Conservation (phyloP, 2,888 invertebrate species). For the Artemia sinica region DNA sequence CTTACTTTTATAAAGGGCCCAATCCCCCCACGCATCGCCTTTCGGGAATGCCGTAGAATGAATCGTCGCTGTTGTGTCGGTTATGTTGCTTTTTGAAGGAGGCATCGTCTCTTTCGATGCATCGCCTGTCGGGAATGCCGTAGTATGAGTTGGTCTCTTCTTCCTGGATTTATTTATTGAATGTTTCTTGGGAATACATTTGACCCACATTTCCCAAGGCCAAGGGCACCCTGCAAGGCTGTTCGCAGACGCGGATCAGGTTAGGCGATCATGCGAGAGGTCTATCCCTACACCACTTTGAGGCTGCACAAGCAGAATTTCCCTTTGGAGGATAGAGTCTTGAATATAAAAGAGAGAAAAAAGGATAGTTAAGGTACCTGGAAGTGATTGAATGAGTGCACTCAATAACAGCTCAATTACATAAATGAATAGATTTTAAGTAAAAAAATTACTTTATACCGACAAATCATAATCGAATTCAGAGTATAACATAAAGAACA, state of each 20-base stretch:
- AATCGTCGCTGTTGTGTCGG: no score
- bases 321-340: conserved; percentile 6
- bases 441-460: no score
- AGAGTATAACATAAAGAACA: no score
- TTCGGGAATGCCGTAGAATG: no score
- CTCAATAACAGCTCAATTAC: no score
- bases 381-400: no score
- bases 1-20: no score
- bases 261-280: background rate
- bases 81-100: background rate
- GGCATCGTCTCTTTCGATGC: background rate
- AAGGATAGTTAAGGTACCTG: no score
- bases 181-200: background rate
- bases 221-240: conserved; percentile 2
- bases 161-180: background rate
- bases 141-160: conserved; percentile 6
- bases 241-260: conserved; percentile 1
- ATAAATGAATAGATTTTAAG: no score
- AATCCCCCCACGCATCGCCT: no score
- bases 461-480: no score
- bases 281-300: conserved; percentile 5
- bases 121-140: conserved; percentile 6
- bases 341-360: background rate
- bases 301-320: conserved; percentile 10
- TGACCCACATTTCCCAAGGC: background rate